Base-by-base conservation (phyloP, 2,797 vertebrate species). In the Merluccius polli region DNA sequence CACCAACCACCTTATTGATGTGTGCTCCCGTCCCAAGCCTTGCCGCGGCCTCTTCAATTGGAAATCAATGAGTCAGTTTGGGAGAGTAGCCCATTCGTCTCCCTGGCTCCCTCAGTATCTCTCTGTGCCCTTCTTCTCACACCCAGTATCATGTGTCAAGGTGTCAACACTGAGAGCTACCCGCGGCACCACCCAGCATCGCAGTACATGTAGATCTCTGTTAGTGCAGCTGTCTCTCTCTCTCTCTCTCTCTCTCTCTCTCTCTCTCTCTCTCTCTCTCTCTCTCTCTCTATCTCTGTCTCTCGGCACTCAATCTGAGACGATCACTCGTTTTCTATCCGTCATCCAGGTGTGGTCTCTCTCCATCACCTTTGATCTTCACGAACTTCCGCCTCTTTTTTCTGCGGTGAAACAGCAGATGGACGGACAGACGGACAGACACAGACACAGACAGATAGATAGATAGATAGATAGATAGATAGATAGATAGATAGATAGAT, bases 31-130 rank as follows among this genome's bases (percentile, higher is more conserved):
- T 30, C 74, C 77, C 75, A 82, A 72, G 85, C 65, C 78, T 85
- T 73, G 76, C 44, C 74, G 75, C 77, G 80, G 10, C 10, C 77
- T 59, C 83, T 85, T 67, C 81, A 84, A 89, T 82, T 68, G 81
- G 74, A 89, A 87, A 87, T 90, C 87, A 86, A 87, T 87, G 81
- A 75, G 73, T 75, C 81, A 18, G 77, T 81, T 86, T 81, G 78
- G 77, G 82, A 80, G 82, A 80, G 77, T 1, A 18, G 16, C 5
- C 48, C 48, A 59, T 59, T 59, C 48, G 16, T 76, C 52, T 4
- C 68, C 12, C 29, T 69, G 5, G 5, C 67, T 69, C 67, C 70
- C 79, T 80, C 35, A 1, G 78, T 82, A 78, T 79, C 75, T 44
- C 59, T 16, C 59, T 65, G 31, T 24, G 75, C 73, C 41, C 52